Base-by-base conservation (phyloP, 2,888 invertebrate genomes). In the Platycheirus rosarum region DNA sequence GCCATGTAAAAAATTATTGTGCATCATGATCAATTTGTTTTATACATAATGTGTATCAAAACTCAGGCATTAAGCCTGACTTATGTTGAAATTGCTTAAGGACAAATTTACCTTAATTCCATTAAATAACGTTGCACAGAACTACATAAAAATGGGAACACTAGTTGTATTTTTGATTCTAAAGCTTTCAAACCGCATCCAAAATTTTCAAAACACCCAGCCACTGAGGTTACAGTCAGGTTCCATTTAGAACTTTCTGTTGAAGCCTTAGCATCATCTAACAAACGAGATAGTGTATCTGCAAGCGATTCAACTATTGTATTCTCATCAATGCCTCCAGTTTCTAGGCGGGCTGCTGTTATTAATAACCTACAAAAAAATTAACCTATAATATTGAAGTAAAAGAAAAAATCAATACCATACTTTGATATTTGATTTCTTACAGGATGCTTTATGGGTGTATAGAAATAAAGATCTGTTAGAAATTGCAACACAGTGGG, bases 371-470 rank as follows among this genome's bases (percentile, higher is more conserved):
- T 82, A 16, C 3, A 63, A 37, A 9, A 23, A 23, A 4, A 23
- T 4, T 23, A 23, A 23, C 23, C 23, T 6, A 23, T 23, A 23
- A 46, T 26, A 55, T 63, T 11, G 2, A 16, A 60, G 16, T n/a
- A 8, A 20, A 40, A 29, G 16, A 57, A 37, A 74, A 42, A 32
- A 29, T 18, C 16, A 32, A 32, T 18, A 66, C 85, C 87, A 85
- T 86, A 91, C 91, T 89, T 91, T 14, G 86, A 75, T 16, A 90
- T 85, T 71, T 89, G 87, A 85, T 89, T 89, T 53, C 91, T 89
- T 14, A 91, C 86, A 6, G 91, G 89, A 86, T 91, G 91, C 76
- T 90, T 91, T 0, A 88, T 84, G 0, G 90, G 89, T 35, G 87
- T 87, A 66, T 85, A 79, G 44, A 91, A 88, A 18, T 88, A 88